Percentiles rank a stretch among this genome's conserved stretches.
Evolutionary conservation across 2,888 invertebrate species (phyloP).

Genomic region (Hypolimnas misippus): DNA sequence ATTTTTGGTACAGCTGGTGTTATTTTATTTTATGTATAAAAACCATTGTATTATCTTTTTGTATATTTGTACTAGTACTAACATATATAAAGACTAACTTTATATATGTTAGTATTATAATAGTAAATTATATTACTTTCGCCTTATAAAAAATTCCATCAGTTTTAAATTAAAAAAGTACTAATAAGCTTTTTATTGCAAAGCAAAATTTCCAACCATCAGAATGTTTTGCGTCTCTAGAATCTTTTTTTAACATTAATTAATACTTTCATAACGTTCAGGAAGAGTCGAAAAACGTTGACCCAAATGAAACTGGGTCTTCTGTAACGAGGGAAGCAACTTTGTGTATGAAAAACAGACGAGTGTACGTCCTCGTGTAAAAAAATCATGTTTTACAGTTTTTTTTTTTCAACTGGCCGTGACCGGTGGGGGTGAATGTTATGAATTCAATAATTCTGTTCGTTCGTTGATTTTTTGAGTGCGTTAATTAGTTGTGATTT

Average conservation of each 20-base stretch:
- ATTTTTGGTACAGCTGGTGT: too few species aligned
- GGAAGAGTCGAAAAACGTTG: constrained; percentile 36
- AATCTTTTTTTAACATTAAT: constrained; percentile 36
- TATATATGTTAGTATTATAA: too few species aligned
- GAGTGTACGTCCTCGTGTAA: constrained; percentile 28
- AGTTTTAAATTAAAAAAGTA: constrained; percentile 4
- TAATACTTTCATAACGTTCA: constrained; percentile 35
- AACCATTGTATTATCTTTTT: too few species aligned
- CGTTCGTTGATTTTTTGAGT: not conserved
- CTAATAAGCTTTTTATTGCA: not conserved
- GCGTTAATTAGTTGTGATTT: not conserved
- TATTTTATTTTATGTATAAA: too few species aligned
- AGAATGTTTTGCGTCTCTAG: constrained; percentile 18
- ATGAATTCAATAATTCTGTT: not conserved
- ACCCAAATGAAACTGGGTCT: constrained; percentile 40
- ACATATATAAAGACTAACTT: too few species aligned
- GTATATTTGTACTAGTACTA: too few species aligned
- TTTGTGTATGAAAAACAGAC: constrained; percentile 36
- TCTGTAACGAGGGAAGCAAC: constrained; percentile 38
- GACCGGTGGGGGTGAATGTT: constrained; percentile 9
- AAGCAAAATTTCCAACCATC: not conserved
- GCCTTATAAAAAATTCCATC: not conserved
- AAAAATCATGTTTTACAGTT: constrained; percentile 27
- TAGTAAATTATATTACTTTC: too few species aligned
- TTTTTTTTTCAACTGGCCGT: constrained; percentile 19